Evolutionary conservation across 2,113 vertebrate species (phyloP).

Genomic region (Vulpes vulpes): DNA sequence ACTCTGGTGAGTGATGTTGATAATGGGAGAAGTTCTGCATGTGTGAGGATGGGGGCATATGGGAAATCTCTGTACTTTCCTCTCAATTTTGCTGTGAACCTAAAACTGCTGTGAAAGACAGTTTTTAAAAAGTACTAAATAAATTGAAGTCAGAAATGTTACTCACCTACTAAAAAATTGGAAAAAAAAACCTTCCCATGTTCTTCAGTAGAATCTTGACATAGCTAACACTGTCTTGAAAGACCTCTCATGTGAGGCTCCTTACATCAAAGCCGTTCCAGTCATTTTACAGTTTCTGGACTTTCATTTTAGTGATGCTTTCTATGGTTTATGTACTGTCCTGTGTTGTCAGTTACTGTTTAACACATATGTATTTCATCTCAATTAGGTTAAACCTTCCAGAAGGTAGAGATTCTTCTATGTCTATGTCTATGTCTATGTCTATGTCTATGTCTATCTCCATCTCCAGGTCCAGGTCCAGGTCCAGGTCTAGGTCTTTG

Average conservation of each 20-base stretch:
- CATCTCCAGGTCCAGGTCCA: too few species aligned
- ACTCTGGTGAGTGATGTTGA: neutral
- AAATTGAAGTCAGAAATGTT: neutral
- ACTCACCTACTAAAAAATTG: neutral
- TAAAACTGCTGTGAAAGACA: neutral
- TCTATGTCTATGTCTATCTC: too few species aligned
- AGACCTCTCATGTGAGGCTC: neutral
- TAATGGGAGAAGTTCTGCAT: neutral
- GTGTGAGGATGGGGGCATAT: neutral
- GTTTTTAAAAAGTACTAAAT: neutral
- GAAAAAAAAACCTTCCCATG: neutral
- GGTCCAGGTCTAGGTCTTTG: too few species aligned
- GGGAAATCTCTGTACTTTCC: neutral
- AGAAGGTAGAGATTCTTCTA: neutral
- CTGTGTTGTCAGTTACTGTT: neutral
- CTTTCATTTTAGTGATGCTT: neutral
- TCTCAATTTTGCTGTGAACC: neutral
- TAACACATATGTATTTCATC: neutral
- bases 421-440: too few species aligned
- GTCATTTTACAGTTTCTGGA: neutral
- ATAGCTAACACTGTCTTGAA: neutral
- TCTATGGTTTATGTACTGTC: neutral
- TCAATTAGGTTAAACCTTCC: neutral
- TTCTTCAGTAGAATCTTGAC: neutral
- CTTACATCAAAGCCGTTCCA: neutral